phyloP scores from a whole-genome alignment of 1,140 invertebrate genomes.

The Teleogryllus occipitalis region DNA sequence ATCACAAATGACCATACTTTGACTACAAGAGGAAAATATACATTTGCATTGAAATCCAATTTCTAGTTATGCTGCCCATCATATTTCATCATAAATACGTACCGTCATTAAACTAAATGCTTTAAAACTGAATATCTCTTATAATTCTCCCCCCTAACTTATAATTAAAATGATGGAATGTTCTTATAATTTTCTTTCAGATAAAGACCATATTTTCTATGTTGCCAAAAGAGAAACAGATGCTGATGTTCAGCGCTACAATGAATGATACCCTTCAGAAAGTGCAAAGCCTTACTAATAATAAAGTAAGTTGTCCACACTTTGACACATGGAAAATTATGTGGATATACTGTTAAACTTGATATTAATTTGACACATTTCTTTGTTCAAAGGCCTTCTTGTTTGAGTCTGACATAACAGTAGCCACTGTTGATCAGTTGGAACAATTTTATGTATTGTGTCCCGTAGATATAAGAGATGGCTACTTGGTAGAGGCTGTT shows the following conservation, averaged over 20 bases:
- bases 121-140: too few relatives aligned
- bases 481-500: slow-evolving; percentile 84
- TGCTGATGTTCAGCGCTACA: slow-evolving; percentile 91
- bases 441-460: slow-evolving; percentile 86
- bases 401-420: slow-evolving; percentile 56
- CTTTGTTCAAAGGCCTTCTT: slow-evolving; percentile 41
- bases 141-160: too few relatives aligned
- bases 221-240: slow-evolving; percentile 73
- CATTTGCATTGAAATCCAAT: too few relatives aligned
- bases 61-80: too few relatives aligned
- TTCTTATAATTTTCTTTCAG: slow-evolving; percentile 25
- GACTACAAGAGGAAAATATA: too few relatives aligned
- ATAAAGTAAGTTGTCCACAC: slow-evolving; percentile 36
- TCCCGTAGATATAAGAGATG: slow-evolving; percentile 84
- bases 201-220: slow-evolving; percentile 72
- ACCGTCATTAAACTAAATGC: too few relatives aligned
- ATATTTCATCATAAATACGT: too few relatives aligned
- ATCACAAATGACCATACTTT: too few relatives aligned
- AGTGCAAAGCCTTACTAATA: slow-evolving; percentile 54
- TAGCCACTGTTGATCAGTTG: slow-evolving; percentile 76
- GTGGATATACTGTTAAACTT: background rate
- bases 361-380: background rate
- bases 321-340: background rate
- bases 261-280: slow-evolving; percentile 78
- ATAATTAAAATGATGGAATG: too few relatives aligned